Conservation (phyloP, 1,140 invertebrate species). For the Pachypsylla venusta region DNA sequence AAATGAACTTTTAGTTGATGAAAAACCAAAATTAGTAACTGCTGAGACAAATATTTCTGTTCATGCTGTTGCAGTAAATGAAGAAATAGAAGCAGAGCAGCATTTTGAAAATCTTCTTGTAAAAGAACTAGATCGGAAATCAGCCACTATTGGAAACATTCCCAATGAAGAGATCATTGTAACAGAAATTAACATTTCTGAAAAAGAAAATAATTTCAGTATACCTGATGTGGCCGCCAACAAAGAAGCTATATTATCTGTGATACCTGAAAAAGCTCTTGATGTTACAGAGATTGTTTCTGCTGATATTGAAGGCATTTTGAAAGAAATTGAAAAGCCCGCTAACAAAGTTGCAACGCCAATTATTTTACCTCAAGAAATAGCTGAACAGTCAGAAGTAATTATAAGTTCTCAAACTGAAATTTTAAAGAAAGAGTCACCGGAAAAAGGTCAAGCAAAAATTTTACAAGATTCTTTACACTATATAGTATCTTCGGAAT, state of each 20-base stretch:
- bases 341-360: constrained; percentile 33
- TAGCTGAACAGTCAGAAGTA: constrained; percentile 27
- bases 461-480: constrained; percentile 32
- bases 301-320: constrained; percentile 29
- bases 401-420: constrained; percentile 20
- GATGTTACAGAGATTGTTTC: constrained; percentile 28
- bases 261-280: constrained; percentile 24
- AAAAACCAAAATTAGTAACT: constrained; percentile 29
- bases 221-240: constrained; percentile 28
- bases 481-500: constrained; percentile 35
- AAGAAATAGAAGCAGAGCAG: constrained; percentile 35
- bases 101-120: constrained; percentile 31
- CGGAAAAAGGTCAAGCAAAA: constrained; percentile 21
- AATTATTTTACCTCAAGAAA: constrained; percentile 30
- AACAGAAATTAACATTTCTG: constrained; percentile 28
- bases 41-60: constrained; percentile 33
- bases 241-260: constrained; percentile 29
- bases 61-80: constrained; percentile 35
- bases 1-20: constrained; percentile 29
- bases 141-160: constrained; percentile 36
- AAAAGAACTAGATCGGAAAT: constrained; percentile 30
- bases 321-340: constrained; percentile 34
- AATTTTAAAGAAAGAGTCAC: constrained; percentile 18
- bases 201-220: constrained; percentile 30
- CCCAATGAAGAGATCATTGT: constrained; percentile 37